Conservation (phyloP, 2,797 vertebrate species). For the Diplodus puntazzo region DNA sequence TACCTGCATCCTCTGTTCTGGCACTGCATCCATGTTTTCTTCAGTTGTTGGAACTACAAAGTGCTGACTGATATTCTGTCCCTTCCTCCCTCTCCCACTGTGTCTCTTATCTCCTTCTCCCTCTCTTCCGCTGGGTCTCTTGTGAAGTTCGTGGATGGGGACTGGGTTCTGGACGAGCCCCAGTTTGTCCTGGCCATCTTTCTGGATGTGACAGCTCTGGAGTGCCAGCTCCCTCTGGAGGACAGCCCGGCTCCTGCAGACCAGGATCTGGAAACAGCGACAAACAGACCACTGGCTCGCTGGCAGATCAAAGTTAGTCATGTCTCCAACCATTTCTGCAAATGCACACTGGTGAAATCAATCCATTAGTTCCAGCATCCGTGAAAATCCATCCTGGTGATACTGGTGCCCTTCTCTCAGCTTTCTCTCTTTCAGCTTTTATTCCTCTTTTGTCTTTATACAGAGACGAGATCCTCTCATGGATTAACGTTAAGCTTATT, state of each 20-base stretch:
- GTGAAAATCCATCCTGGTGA: not conserved
- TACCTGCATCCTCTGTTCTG: too few species aligned
- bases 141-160: slow-evolving; percentile 83
- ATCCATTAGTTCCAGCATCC: not conserved
- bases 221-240: slow-evolving; percentile 88
- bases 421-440: not conserved
- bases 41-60: too few species aligned
- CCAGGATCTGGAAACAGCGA: slow-evolving; percentile 51
- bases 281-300: slow-evolving; percentile 82
- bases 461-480: not conserved
- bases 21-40: too few species aligned
- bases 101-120: slow-evolving; percentile 17
- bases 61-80: not conserved
- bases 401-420: not conserved
- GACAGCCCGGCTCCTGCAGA: slow-evolving; percentile 62
- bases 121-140: not conserved
- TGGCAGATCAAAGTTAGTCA: slow-evolving; percentile 93
- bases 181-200: slow-evolving; percentile 82
- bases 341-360: not conserved
- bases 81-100: not conserved
- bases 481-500: not conserved
- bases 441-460: not conserved
- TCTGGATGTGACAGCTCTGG: slow-evolving; percentile 81
- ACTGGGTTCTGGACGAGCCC: slow-evolving; percentile 86
- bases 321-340: not conserved